Evolutionary conservation across 2,113 vertebrate species (phyloP).

Genomic region (Nyctibius bracteatus): DNA sequence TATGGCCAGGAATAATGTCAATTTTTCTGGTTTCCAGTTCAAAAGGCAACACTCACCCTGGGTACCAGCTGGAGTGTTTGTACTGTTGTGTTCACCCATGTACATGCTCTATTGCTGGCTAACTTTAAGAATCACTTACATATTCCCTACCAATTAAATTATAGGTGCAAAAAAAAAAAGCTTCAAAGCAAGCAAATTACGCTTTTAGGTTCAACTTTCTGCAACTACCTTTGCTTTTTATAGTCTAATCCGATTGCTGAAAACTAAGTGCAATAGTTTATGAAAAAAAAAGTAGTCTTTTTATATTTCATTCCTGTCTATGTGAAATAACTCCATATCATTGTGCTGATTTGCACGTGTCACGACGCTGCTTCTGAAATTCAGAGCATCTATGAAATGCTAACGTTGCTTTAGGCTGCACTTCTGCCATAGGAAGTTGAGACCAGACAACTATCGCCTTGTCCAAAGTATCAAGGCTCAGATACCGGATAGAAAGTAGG

Average conservation of each 20-base stretch:
- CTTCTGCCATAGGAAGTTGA: not conserved
- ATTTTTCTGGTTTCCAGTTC: not conserved
- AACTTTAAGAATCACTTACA: not conserved
- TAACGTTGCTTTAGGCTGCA: not conserved
- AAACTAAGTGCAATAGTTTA: not conserved
- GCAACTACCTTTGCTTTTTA: not conserved
- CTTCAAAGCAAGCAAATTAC: not conserved
- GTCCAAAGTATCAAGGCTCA: not conserved
- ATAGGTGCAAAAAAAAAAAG: not conserved
- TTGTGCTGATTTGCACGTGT: not conserved
- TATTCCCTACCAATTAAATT: not conserved
- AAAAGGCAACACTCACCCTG: not conserved
- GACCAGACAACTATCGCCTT: not conserved
- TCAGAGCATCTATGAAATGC: not conserved
- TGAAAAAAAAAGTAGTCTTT: not conserved
- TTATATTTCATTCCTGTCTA: not conserved
- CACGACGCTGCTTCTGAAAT: not conserved
- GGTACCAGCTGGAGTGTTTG: not conserved
- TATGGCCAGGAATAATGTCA: not conserved
- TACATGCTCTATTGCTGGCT: not conserved
- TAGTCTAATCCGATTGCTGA: not conserved
- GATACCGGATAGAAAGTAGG: rapidly evolving
- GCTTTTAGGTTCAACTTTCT: not conserved
- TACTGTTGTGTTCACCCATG: not conserved
- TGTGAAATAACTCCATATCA: not conserved